Evolutionary conservation across 2,113 vertebrate genomes (phyloP), one percentile per base, ranked within the genome.

Genomic region (Campylorhamphus procurvoides): DNA sequence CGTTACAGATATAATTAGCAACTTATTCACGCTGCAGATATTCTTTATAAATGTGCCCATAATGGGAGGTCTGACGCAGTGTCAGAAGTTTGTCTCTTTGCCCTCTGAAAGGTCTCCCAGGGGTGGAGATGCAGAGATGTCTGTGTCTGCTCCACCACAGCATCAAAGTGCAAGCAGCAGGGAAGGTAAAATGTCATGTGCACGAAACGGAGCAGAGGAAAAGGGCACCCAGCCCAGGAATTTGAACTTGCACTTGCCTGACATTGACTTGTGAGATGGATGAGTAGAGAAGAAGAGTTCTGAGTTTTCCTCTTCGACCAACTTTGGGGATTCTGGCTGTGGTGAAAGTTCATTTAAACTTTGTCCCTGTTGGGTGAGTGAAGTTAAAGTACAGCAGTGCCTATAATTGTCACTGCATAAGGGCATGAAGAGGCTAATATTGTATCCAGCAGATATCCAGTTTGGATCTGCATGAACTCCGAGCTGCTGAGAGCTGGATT

Each of bases 181-280:
- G 12, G 19, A 14, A 69, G 53, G 19, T 29, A 69, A 63, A 39
- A 44, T 39, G 9, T 23, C 52, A 27, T 11, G 25, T 87, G n/a
- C 55, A n/a, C 37, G 6, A 31, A 44, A 37, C n/a, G 25, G 40
- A 46, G 85, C 13, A 19, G n/a, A 49, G 0, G 3, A 63, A 66
- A 79, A 82, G 53, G 64, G 15, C 33, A 93, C 1, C 19, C 39
- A 71, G 42, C 20, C 37, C 33, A 15, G 66, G 19, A 40, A 37
- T 50, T 42, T 39, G 31, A 81, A 33, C 50, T 83, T 84, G 31
- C 1, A 14, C 27, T 80, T 84, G 5, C 4, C 31, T 78, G 68
- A 13, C 0, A 0, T 15, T 47, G 47, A 20, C 1, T 1, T 24
- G 7, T 15, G 60, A 73, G 53, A 68, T 49, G 31, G 44, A 53